These are phyloP conservation scores for Pseudocheirus occidentalis DNA, from an alignment of 2,797 vertebrate species.

Conservation along the genomic window DNA sequence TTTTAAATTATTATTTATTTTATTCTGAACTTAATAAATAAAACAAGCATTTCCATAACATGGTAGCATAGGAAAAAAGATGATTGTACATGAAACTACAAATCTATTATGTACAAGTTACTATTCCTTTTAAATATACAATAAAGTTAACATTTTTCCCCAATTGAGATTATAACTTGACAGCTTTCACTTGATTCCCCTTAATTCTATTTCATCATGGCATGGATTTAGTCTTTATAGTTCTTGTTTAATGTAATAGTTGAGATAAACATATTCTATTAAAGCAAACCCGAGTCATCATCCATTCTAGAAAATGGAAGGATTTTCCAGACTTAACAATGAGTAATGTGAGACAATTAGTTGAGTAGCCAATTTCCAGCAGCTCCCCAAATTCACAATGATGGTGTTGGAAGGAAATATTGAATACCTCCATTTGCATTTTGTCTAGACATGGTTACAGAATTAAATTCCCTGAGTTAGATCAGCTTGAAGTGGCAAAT, in stretches of 20 bases:
- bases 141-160: not conserved
- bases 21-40: not conserved
- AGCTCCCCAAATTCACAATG: slow-evolving; percentile 22
- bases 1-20: not conserved
- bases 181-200: not conserved
- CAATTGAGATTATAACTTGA: not conserved
- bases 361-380: slow-evolving; percentile 10
- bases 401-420: slow-evolving; percentile 14
- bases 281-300: not conserved
- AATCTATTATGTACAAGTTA: not conserved
- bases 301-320: not conserved
- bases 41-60: not conserved
- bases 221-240: slow-evolving; percentile 4
- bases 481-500: slow-evolving; percentile 26
- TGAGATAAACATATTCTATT: not conserved
- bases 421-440: slow-evolving; percentile 45
- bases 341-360: slow-evolving; percentile 37
- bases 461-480: slow-evolving; percentile 15
- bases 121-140: not conserved
- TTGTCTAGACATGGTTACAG: slow-evolving; percentile 42
- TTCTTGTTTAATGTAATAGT: slow-evolving; percentile 4
- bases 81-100: not conserved
- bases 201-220: not conserved
- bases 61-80: not conserved
- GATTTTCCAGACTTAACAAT: slow-evolving; percentile 20